A percentile compares a stretch with the other conserved stretches of the same genome.
phyloP scores from a whole-genome alignment of 2,113 vertebrate genomes.

The Opisthocomus hoazin region DNA sequence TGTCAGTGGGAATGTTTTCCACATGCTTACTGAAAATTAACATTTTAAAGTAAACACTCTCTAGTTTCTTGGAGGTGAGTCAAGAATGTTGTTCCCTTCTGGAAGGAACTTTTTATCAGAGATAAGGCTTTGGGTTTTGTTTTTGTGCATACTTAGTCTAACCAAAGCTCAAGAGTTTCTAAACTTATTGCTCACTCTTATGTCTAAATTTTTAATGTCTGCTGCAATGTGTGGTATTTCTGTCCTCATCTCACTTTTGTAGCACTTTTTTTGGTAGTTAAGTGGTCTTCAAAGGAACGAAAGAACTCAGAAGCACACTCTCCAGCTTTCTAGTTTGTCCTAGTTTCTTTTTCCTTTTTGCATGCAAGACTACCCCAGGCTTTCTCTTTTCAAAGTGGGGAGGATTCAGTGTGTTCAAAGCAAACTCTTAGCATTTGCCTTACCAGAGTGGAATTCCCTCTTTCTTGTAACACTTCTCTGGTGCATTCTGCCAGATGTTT shows the following conservation, averaged over 20 bases:
- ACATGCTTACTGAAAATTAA: background rate
- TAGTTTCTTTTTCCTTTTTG: background rate
- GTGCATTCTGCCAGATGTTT: background rate
- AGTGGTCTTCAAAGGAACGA: background rate
- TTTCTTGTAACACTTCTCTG: background rate
- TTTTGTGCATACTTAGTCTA: background rate
- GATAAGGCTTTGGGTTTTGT: background rate
- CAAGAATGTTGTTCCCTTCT: background rate
- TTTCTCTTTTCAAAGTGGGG: background rate
- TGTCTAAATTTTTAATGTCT: background rate
- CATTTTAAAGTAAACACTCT: background rate
- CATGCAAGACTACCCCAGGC: rapidly evolving
- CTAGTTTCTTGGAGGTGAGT: background rate
- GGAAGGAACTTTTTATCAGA: background rate
- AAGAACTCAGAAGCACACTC: background rate
- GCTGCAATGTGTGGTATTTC: background rate
- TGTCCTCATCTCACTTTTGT: background rate
- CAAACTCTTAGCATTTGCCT: background rate
- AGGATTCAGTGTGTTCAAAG: background rate
- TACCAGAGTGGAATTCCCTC: background rate
- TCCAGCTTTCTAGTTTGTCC: background rate
- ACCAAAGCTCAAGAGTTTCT: background rate
- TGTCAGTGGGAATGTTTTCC: background rate
- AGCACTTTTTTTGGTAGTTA: background rate
- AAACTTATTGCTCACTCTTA: background rate